Conservation (phyloP, 2,113 vertebrate genomes). For the Pogonocichla stellata region DNA sequence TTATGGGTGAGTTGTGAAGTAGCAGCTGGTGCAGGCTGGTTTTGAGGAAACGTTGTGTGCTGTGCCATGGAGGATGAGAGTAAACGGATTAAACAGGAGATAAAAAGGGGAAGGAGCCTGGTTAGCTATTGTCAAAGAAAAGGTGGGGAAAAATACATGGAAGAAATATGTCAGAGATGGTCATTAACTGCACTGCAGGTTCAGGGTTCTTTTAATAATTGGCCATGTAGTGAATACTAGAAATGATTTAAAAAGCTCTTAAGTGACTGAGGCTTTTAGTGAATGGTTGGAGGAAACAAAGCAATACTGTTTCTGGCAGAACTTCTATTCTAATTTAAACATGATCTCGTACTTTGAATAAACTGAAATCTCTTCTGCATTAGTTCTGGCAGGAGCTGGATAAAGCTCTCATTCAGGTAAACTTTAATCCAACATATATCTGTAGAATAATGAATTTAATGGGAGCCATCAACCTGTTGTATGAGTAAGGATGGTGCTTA, state of each 20-base stretch:
- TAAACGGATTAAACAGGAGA: not conserved
- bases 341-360: not conserved
- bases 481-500: not conserved
- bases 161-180: not conserved
- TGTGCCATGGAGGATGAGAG: not conserved
- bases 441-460: not conserved
- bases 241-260: not conserved
- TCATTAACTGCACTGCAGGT: not conserved
- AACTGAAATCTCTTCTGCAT: not conserved
- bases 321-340: not conserved
- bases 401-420: not conserved
- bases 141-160: rapidly evolving
- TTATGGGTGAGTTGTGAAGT: not conserved
- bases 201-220: not conserved
- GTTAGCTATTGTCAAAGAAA: not conserved
- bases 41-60: not conserved
- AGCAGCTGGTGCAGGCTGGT: not conserved
- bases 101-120: not conserved
- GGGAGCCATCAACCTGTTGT: not conserved
- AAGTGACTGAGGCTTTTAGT: not conserved
- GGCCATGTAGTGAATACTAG: not conserved
- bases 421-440: not conserved
- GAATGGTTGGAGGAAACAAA: not conserved
- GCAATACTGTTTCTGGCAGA: not conserved
- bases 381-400: not conserved